Conservation (phyloP, 2,888 invertebrate species). For the Metallyticus violacea region DNA sequence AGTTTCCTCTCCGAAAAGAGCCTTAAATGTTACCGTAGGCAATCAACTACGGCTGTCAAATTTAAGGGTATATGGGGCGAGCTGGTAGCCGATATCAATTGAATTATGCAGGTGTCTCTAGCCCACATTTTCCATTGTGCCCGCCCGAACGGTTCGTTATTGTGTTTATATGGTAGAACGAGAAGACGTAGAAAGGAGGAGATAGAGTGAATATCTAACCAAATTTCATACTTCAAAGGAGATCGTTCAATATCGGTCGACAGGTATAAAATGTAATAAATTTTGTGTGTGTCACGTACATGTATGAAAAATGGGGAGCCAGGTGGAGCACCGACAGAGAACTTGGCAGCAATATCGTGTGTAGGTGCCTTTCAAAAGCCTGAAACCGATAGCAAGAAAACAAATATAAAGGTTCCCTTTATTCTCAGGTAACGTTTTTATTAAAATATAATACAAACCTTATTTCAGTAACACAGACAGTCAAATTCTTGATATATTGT, state of each 20-base stretch:
- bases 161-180: not conserved
- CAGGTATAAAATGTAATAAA: constrained; percentile 17
- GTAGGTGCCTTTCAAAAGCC: no score
- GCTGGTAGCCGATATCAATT: not conserved
- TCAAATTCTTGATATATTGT: no score
- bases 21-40: not conserved
- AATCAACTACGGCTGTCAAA: not conserved
- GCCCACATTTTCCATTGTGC: not conserved
- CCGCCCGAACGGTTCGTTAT: not conserved
- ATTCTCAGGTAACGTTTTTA: no score
- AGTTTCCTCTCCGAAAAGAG: no score
- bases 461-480: no score
- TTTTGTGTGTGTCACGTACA: not conserved
- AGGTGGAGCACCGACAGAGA: not conserved
- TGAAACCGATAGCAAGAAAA: no score
- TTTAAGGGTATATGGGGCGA: not conserved
- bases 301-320: not conserved
- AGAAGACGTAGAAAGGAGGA: not conserved
- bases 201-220: constrained; percentile 10
- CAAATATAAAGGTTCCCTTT: no score
- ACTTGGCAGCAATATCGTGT: not conserved
- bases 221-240: constrained; percentile 20
- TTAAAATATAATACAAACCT: no score
- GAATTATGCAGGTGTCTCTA: not conserved
- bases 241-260: constrained; percentile 13